Conservation (phyloP, 2,888 invertebrate species). For the Stenolophus ochropezus region DNA sequence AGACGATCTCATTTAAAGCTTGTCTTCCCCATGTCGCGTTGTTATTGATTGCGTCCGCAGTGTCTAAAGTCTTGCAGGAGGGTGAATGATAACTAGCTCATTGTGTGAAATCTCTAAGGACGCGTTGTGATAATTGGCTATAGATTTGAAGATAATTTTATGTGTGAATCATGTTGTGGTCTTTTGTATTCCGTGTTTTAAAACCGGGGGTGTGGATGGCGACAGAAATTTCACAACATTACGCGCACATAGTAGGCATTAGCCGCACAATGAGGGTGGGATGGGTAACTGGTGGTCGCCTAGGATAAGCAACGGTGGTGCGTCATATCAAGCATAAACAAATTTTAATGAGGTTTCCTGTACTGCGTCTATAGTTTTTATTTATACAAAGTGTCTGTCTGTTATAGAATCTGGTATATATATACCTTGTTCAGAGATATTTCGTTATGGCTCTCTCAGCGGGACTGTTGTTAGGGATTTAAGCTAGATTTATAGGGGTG, state of each 20-base stretch:
- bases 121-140: conserved; percentile 29
- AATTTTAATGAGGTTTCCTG: too few relatives aligned
- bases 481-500: too few relatives aligned
- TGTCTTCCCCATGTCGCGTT: not conserved
- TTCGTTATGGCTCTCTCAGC: too few relatives aligned
- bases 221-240: not conserved
- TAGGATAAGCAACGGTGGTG: too few relatives aligned
- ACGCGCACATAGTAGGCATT: not conserved
- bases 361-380: too few relatives aligned
- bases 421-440: too few relatives aligned
- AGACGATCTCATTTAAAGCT: not conserved
- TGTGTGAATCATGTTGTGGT: conserved; percentile 5
- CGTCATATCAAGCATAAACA: too few relatives aligned
- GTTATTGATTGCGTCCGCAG: not conserved
- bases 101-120: conserved; percentile 19
- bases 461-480: too few relatives aligned
- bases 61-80: not conserved
- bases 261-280: not conserved
- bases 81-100: conserved; percentile 16
- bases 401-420: too few relatives aligned
- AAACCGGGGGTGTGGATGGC: not conserved
- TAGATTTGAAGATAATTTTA: conserved; percentile 35
- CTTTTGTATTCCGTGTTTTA: conserved; percentile 4
- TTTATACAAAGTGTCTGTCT: too few relatives aligned
- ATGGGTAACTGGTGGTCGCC: too few relatives aligned